These are phyloP conservation scores for Luperina testacea DNA, from an alignment of 2,888 invertebrate species.

Conservation along the genomic window DNA sequence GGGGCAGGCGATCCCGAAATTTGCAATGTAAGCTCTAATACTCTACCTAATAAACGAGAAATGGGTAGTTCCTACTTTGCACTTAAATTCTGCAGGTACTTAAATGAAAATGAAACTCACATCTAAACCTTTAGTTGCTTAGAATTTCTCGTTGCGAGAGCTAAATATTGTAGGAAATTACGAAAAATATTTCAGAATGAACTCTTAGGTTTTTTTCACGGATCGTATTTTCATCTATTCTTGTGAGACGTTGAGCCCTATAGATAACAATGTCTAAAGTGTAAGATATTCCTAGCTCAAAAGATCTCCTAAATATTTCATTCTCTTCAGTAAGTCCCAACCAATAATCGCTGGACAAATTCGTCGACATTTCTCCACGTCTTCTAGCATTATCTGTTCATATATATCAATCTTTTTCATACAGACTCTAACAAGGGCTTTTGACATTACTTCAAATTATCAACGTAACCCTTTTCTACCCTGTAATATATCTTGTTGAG, in stretches of 20 bases:
- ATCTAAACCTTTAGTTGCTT: not conserved
- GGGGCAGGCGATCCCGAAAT: constrained; percentile 27
- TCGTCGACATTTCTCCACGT: constrained; percentile 42
- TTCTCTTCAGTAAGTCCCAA: not conserved
- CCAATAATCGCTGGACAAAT: constrained; percentile 43
- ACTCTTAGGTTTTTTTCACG: not conserved
- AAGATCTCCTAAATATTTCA: constrained; percentile 11
- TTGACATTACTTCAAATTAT: constrained; percentile 64
- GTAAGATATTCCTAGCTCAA: not conserved
- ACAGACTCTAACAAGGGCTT: constrained; percentile 51
- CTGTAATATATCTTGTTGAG: constrained; percentile 63
- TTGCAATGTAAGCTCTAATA: constrained; percentile 20
- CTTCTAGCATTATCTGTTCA: constrained; percentile 43
- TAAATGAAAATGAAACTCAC: not conserved
- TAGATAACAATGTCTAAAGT: not conserved
- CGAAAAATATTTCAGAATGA: not conserved
- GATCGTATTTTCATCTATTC: not conserved
- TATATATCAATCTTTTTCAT: constrained; percentile 61
- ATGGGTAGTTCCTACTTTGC: not conserved
- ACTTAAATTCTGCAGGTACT: constrained; percentile 1
- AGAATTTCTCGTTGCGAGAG: not conserved
- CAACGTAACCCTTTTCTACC: constrained; percentile 60
- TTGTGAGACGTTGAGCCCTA: not conserved
- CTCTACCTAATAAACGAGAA: constrained; percentile 6
- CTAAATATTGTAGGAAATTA: not conserved